Evolutionary conservation across 2,113 vertebrate genomes (phyloP), one percentile per base, ranked within the genome.

Genomic region (Cottus gobio): DNA sequence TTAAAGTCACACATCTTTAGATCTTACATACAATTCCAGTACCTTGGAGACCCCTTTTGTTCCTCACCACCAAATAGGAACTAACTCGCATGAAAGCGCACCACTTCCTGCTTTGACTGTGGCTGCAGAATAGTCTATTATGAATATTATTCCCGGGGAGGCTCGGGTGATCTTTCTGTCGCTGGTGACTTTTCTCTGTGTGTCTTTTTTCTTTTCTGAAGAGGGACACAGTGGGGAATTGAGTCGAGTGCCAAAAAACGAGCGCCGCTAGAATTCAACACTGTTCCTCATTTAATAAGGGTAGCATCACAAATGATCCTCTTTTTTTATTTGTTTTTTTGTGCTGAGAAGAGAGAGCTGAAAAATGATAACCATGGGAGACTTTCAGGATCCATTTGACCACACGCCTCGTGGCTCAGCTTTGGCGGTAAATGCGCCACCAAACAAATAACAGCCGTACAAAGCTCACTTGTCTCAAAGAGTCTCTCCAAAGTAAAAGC

Each of bases 241-340:
- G 70, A 71, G 54, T n/a, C 1, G 58, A 63, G 62, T 74, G 71
- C 89, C 81, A 87, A 67, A 78, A 78, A 31, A 31, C 37, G 60
- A 84, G 74, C 63, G 16, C 60, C 48, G 67, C 82, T 76, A 74
- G 86, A 89, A 87, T 85, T 85, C 42, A 84, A 83, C 75, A 86
- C 77, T 24, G 36, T 52, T 56, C 77, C 73, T 85, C 56, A 72
- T 90, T 86, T 83, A 84, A 89, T 77, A 37, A 5, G 42, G 42
- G 24, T 20, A 39, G 39, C 42, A 62, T 78, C 65, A 71, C 57
- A 72, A 72, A 56, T 65, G 42, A 71, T 37, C 22, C 26, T 76
- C 34, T 46, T 64, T 36, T 74, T 48, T n/a, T 22, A 15, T 67
- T 36, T 34, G 15, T 22, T n/a, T n/a, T n/a, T n/a, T n/a, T n/a